A percentile compares a stretch with the other conserved stretches of the same genome.
These are phyloP conservation scores for Atherinosoma microstoma DNA, from an alignment of 2,797 vertebrate genomes.

Conservation along the genomic window DNA sequence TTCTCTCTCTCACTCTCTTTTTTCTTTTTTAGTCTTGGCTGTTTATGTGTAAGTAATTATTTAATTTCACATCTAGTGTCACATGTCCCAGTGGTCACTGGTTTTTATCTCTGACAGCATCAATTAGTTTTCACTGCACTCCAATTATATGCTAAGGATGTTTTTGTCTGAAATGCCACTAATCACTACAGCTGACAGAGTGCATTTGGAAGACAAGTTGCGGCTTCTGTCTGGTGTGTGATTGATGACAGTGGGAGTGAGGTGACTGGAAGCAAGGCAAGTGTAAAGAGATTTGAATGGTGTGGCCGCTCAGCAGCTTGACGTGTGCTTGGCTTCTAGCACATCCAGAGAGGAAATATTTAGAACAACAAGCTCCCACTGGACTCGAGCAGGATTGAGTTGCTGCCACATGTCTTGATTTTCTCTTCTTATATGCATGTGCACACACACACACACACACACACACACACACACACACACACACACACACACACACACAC, in stretches of 20 bases:
- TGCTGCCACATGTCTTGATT: slow-evolving; percentile 20
- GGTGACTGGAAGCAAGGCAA: slow-evolving; percentile 34
- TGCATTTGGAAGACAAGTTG: slow-evolving; percentile 35
- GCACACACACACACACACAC: not conserved
- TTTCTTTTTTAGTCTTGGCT: slow-evolving; percentile 7
- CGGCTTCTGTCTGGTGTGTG: slow-evolving; percentile 37
- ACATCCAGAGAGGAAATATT: slow-evolving; percentile 57
- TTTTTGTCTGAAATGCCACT: slow-evolving; percentile 57
- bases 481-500: too few species aligned
- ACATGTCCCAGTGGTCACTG: slow-evolving; percentile 42
- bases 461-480: too few species aligned
- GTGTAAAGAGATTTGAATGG: slow-evolving; percentile 41
- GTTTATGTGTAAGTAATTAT: slow-evolving; percentile 50
- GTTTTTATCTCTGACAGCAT: slow-evolving; percentile 54
- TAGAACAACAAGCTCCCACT: slow-evolving; percentile 44
- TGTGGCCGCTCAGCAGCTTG: slow-evolving; percentile 41
- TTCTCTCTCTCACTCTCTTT: not conserved
- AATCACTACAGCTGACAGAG: slow-evolving; percentile 43
- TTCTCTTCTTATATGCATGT: slow-evolving; percentile 8
- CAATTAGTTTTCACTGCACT: slow-evolving; percentile 42
- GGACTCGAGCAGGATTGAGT: slow-evolving; percentile 19
- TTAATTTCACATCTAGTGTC: slow-evolving; percentile 54
- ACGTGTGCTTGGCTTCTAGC: slow-evolving; percentile 45
- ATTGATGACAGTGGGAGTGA: slow-evolving; percentile 41
- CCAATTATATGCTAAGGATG: slow-evolving; percentile 55